Base-by-base conservation (phyloP, 2,797 vertebrate genomes). In the Crocodylus rhombifer region DNA sequence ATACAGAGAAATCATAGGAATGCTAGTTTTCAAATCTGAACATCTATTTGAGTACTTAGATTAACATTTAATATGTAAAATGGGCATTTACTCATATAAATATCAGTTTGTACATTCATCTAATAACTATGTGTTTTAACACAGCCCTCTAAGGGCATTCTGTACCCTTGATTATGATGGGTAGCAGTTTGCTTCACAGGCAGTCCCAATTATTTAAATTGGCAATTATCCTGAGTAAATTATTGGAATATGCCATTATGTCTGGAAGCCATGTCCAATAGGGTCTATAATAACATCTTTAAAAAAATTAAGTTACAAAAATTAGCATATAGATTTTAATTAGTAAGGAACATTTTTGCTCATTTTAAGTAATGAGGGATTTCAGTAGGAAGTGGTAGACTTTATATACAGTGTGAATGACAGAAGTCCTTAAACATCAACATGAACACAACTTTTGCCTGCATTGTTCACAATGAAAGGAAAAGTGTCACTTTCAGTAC, bases 401-500 rank as follows among this genome's bases (percentile, higher is more conserved):
- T 93, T 83, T 61, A 16, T 95, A 51, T 94, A 83, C 60, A 90
- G 42, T 77, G 89, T 33, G 16, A 95, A 84, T 89, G 63, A 92
- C 79, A 96, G 84, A 33, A 77, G 63, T 60, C 6, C 61, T 93
- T 94, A 64, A 77, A 81, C 91, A 64, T 86, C 87, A 91, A 84
- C 89, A 95, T 42, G 63, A 94, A 90, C 79, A 55, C 2, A 10
- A 88, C 57, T 95, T 95, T 94, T 80, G 82, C 82, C 78, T 87
- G 51, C 62, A 84, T 62, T 71, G 36, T 87, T 96, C 77, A 91
- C 74, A 97, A 88, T 87, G 82, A 94, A 81, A 82, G 63, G 2
- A 33, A 87, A 56, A 88, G 73, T 96, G 96, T 80, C 75, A 90
- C 77, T 95, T 98, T 95, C 64, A 95, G 90, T 84, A 28, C 84